These are phyloP conservation scores for Pseudomyrmex pallidus DNA, from an alignment of 1,140 invertebrate species.

Conservation along the genomic window DNA sequence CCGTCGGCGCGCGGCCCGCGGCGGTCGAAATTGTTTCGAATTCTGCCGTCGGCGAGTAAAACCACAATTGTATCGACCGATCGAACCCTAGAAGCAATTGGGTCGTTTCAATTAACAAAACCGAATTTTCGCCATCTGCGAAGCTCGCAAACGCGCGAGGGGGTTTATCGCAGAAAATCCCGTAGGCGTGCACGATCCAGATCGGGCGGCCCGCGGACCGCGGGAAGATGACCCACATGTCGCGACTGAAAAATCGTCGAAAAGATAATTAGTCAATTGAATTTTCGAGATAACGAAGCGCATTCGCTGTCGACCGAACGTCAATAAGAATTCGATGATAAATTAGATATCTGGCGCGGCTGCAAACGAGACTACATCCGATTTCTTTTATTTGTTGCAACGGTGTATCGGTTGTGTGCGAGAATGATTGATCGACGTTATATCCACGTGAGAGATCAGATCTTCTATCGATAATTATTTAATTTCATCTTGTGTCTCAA, in stretches of 20 bases:
- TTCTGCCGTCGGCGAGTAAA: conserved; percentile 21
- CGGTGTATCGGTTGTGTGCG: background rate
- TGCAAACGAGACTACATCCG: no score
- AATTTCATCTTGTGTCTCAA: no score
- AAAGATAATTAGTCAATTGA: conserved; percentile 67
- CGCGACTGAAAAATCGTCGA: conserved; percentile 38
- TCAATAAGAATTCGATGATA: conserved; percentile 27
- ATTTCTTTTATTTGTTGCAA: conserved; percentile 11
- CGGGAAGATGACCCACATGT: conserved; percentile 34
- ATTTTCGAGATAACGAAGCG: conserved; percentile 52
- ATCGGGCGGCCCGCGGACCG: background rate
- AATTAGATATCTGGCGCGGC: conserved; percentile 45
- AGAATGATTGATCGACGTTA: background rate
- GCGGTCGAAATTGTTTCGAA: conserved; percentile 55
- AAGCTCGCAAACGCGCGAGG: conserved; percentile 53
- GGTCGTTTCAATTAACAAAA: conserved; percentile 72
- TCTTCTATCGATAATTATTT: no score
- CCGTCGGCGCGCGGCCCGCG: conserved; percentile 2
- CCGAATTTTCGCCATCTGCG: conserved; percentile 68
- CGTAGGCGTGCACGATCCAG: background rate
- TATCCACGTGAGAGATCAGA: no score
- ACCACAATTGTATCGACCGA: conserved; percentile 60
- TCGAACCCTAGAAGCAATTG: conserved; percentile 61
- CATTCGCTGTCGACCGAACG: conserved; percentile 11
- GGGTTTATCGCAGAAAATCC: conserved; percentile 60